phyloP scores from a whole-genome alignment of 2,113 vertebrate species.

The Chaenogobius annularis region DNA sequence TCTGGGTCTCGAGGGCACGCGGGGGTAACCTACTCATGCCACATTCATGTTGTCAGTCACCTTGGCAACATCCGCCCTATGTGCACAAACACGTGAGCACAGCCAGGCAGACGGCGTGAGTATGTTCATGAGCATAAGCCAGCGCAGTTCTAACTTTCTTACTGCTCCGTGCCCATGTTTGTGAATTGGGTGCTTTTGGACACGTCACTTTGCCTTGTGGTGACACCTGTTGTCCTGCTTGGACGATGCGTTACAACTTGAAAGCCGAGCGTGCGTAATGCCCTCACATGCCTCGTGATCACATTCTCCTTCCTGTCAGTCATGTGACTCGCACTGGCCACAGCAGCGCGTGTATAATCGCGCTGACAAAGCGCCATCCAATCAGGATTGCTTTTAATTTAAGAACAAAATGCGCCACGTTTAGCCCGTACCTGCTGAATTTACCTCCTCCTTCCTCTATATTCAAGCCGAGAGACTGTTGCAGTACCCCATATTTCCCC shows the following conservation, averaged over 20 bases:
- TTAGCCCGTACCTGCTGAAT: conserved; percentile 53
- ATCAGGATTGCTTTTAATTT: conserved; percentile 39
- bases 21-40: conserved; percentile 45
- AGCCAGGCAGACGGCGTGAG: not conserved
- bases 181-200: not conserved
- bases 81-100: conserved; percentile 70
- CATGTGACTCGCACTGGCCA: conserved; percentile 71
- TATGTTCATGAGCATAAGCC: not conserved
- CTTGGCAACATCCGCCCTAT: conserved; percentile 70
- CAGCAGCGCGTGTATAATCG: conserved; percentile 64
- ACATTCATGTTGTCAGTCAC: conserved; percentile 64
- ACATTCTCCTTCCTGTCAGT: conserved; percentile 71
- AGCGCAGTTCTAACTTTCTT: not conserved
- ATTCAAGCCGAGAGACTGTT: conserved; percentile 68
- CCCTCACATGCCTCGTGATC: conserved; percentile 72
- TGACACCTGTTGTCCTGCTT: conserved; percentile 42
- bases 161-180: not conserved
- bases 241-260: conserved; percentile 21
- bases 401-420: conserved; percentile 50
- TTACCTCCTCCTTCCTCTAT: conserved; percentile 19
- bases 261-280: conserved; percentile 35
- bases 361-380: conserved; percentile 59
- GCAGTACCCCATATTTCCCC: conserved; percentile 79
- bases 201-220: not conserved
- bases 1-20: conserved; percentile 17